Conservation (phyloP, 2,888 invertebrate genomes). For the Eupithecia pulchellata region DNA sequence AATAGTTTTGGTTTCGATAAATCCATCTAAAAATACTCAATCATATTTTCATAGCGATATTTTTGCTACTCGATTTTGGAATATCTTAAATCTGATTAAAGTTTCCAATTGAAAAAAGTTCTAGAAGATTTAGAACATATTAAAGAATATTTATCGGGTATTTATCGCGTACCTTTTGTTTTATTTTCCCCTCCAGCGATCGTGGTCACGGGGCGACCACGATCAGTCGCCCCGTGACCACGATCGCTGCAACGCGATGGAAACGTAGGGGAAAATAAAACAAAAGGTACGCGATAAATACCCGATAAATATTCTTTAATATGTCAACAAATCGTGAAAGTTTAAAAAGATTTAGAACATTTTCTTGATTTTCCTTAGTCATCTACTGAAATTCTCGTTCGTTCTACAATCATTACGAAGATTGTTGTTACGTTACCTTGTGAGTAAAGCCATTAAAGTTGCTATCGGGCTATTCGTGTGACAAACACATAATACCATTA, state of each 20-base stretch:
- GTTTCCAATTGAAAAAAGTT: not conserved
- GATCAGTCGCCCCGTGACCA: too few species aligned
- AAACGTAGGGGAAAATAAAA: too few species aligned
- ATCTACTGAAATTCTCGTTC: constrained; percentile 44
- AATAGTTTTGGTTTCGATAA: not conserved
- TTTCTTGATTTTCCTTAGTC: constrained; percentile 25
- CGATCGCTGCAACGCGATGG: too few species aligned
- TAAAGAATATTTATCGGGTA: too few species aligned
- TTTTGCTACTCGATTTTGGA: constrained; percentile 4
- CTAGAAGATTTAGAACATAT: not conserved
- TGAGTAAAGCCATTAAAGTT: constrained; percentile 97
- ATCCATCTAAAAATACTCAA: not conserved
- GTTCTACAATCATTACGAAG: constrained; percentile 62
- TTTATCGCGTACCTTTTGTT: too few species aligned
- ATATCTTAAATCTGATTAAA: not conserved
- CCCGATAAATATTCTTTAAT: too few species aligned
- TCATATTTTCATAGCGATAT: not conserved
- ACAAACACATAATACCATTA: constrained; percentile 86
- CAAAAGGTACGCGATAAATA: too few species aligned
- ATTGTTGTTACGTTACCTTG: constrained; percentile 91
- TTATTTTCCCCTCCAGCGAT: too few species aligned
- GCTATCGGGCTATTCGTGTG: constrained; percentile 96
- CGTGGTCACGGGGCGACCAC: too few species aligned
- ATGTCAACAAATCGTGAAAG: too few species aligned
- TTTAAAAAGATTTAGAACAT: not conserved